Percentiles rank a stretch among this genome's conserved stretches.
These are phyloP conservation scores for Potamarius usumacintae DNA, from an alignment of 2,113 vertebrate genomes.

Conservation along the genomic window DNA sequence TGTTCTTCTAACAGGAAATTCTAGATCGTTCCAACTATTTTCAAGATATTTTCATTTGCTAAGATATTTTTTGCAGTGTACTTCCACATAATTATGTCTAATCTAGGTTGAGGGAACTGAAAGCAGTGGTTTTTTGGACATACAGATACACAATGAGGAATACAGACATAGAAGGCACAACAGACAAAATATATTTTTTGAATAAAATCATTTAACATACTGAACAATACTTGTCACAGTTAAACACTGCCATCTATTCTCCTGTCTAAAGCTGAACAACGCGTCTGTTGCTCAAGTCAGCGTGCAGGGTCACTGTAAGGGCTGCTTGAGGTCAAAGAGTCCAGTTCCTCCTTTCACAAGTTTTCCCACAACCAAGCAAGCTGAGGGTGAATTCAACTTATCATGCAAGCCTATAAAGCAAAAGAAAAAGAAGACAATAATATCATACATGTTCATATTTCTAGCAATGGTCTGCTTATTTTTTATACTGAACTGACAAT, in stretches of 20 bases:
- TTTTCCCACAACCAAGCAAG: conserved; percentile 91
- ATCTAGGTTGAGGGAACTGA: neutral
- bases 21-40: too few species aligned
- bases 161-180: neutral
- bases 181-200: neutral
- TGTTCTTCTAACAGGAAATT: too few species aligned
- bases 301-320: conserved; percentile 74
- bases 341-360: conserved; percentile 94
- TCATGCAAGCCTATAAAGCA: conserved; percentile 79
- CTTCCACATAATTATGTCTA: neutral
- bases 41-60: too few species aligned
- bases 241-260: neutral
- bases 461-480: neutral
- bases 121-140: neutral
- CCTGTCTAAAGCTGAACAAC: neutral
- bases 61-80: neutral
- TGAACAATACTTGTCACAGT: neutral
- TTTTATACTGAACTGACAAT: neutral
- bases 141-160: neutral
- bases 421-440: neutral
- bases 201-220: neutral
- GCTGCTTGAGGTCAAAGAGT: conserved; percentile 95
- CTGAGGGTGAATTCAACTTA: conserved; percentile 87
- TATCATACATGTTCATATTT: neutral
- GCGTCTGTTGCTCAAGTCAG: neutral